These are phyloP conservation scores for Champsocephalus esox DNA, from an alignment of 2,797 vertebrate species.

Conservation along the genomic window DNA sequence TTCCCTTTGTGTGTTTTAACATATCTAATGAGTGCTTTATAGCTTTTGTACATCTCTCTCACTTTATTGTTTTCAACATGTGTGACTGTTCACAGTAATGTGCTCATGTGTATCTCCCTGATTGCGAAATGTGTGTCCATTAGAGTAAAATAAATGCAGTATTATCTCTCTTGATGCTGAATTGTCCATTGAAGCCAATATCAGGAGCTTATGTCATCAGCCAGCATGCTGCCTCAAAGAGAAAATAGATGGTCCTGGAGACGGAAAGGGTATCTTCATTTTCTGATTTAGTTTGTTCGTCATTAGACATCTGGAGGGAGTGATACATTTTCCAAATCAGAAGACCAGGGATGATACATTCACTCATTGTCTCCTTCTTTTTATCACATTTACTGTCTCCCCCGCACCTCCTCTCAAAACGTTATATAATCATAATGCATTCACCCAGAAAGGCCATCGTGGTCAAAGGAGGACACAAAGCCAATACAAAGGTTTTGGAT, in stretches of 20 bases:
- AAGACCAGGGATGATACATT: constrained; percentile 41
- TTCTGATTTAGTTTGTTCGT: constrained; percentile 25
- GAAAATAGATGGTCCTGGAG: constrained; percentile 26
- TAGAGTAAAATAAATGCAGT: constrained; percentile 15
- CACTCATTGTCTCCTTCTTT: constrained; percentile 24
- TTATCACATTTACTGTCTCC: constrained; percentile 16
- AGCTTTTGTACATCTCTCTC: constrained; percentile 13
- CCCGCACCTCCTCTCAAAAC: constrained; percentile 5
- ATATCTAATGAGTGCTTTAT: constrained; percentile 16
- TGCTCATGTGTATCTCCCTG: neutral
- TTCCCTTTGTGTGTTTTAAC: constrained; percentile 15
- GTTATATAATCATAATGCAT: constrained; percentile 14
- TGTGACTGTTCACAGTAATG: constrained; percentile 1
- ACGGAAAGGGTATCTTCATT: constrained; percentile 23
- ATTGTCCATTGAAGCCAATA: constrained; percentile 37
- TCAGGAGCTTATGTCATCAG: constrained; percentile 49
- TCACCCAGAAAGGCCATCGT: neutral
- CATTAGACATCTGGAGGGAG: constrained; percentile 71
- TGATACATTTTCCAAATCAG: constrained; percentile 75
- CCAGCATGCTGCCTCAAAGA: constrained; percentile 18
- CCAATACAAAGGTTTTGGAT: constrained; percentile 13
- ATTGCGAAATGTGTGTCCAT: constrained; percentile 25
- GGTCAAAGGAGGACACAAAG: constrained; percentile 42
- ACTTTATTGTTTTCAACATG: constrained; percentile 28
- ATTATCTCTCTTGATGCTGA: constrained; percentile 31